Conservation (phyloP, 1,140 invertebrate genomes). For the Muscidifurax raptorellus region DNA sequence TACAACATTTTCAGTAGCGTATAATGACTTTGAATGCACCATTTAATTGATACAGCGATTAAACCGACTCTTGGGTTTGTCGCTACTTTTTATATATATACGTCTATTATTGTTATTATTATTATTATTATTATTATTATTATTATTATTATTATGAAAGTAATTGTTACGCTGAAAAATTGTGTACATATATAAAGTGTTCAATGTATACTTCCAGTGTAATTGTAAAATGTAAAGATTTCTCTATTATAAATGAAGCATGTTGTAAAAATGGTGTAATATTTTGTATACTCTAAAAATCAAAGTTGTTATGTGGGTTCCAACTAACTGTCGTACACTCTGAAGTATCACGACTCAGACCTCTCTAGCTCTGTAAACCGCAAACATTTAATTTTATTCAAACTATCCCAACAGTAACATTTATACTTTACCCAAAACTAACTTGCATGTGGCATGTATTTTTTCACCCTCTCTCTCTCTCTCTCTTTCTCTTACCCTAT, state of each 20-base stretch:
- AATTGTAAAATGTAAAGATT: neutral
- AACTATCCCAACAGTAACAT: neutral
- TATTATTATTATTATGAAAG: too few species aligned
- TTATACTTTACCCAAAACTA: neutral
- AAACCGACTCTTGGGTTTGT: too few species aligned
- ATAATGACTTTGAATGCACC: neutral
- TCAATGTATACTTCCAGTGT: neutral
- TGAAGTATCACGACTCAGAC: too few species aligned
- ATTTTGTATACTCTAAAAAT: neutral
- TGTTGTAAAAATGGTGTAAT: neutral
- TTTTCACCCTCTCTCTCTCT: neutral
- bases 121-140: too few species aligned
- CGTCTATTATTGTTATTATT: too few species aligned
- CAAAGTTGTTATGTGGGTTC: neutral
- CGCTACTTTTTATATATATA: too few species aligned
- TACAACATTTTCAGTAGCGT: neutral
- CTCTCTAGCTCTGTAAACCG: neutral
- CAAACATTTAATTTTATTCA: neutral
- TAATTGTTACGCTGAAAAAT: too few species aligned
- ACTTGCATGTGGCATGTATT: constrained; percentile 22
- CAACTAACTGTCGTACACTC: neutral
- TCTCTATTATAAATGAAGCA: neutral
- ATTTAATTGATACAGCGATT: neutral
- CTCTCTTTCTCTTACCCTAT: neutral
- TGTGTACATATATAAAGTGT: neutral